Conservation (phyloP, 1,140 invertebrate genomes). For the Danaus melanippus region DNA sequence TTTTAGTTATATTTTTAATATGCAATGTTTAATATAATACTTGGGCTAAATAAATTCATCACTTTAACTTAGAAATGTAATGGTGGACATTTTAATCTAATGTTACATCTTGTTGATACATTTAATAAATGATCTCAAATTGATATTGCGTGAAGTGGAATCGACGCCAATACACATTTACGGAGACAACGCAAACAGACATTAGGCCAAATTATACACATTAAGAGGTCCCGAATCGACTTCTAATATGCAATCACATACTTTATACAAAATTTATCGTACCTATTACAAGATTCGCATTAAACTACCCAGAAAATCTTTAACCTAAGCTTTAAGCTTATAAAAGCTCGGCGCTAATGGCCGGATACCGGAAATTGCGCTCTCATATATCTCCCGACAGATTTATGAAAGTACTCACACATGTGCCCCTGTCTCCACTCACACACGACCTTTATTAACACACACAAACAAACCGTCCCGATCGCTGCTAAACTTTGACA, state of each 20-base stretch:
- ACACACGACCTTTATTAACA: slow-evolving; percentile 34
- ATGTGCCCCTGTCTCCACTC: slow-evolving; percentile 50
- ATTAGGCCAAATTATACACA: slow-evolving; percentile 69
- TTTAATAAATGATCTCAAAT: slow-evolving; percentile 17
- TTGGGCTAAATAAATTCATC: no score
- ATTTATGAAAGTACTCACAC: slow-evolving; percentile 86
- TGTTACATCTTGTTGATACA: no score
- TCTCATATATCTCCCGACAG: slow-evolving; percentile 88
- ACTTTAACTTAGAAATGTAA: no score
- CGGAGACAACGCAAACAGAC: slow-evolving; percentile 44
- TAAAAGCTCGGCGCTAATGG: slow-evolving; percentile 81
- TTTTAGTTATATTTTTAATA: no score
- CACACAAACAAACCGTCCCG: slow-evolving; percentile 34
- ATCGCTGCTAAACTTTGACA: slow-evolving; percentile 51
- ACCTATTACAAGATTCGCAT: slow-evolving; percentile 72
- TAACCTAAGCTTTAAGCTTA: slow-evolving; percentile 75
- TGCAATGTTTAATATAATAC: no score
- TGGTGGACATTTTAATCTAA: no score
- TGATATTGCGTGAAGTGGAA: slow-evolving; percentile 16
- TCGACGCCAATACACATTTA: slow-evolving; percentile 30
- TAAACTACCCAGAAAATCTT: slow-evolving; percentile 74
- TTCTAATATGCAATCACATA: slow-evolving; percentile 71
- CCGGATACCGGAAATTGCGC: slow-evolving; percentile 90
- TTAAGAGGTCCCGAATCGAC: slow-evolving; percentile 66
- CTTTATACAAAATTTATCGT: slow-evolving; percentile 71